Conservation (phyloP, 2,888 invertebrate genomes). For the Patella ulyssiponensis region DNA sequence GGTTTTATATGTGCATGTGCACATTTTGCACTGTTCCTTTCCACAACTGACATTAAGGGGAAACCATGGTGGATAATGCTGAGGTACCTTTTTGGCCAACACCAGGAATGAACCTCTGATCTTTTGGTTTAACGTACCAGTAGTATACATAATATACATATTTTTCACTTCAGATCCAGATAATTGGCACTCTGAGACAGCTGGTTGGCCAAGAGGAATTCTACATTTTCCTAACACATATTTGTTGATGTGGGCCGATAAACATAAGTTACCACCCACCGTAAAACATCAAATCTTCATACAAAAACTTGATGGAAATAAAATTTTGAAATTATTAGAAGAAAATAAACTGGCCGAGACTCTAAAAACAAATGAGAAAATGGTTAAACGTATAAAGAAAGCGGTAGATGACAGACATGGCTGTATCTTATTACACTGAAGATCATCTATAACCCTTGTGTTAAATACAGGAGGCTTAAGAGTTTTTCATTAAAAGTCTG, state of each 20-base stretch:
- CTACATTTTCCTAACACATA: conserved; percentile 35
- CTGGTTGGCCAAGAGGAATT: conserved; percentile 40
- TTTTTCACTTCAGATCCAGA: conserved; percentile 22
- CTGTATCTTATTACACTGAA: background rate
- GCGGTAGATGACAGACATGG: conserved; percentile 27
- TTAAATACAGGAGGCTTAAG: background rate
- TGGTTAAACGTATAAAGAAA: conserved; percentile 28
- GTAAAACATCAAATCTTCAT: conserved; percentile 33
- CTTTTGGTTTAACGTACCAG: too few relatives aligned
- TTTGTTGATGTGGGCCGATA: conserved; percentile 44
- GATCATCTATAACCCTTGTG: background rate
- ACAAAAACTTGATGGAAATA: conserved; percentile 34
- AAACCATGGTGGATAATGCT: too few relatives aligned
- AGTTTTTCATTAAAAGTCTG: background rate
- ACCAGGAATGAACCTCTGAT: too few relatives aligned
- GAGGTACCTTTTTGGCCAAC: too few relatives aligned
- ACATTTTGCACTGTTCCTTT: too few relatives aligned
- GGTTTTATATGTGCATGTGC: too few relatives aligned
- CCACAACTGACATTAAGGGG: too few relatives aligned
- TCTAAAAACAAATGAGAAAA: conserved; percentile 30
- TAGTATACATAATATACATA: too few relatives aligned
- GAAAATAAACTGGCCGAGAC: conserved; percentile 18
- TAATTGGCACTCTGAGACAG: conserved; percentile 40
- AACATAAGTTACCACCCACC: conserved; percentile 33
- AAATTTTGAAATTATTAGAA: conserved; percentile 30